Conservation (phyloP, 2,888 invertebrate genomes). For the Nemotelus pantherinus region DNA sequence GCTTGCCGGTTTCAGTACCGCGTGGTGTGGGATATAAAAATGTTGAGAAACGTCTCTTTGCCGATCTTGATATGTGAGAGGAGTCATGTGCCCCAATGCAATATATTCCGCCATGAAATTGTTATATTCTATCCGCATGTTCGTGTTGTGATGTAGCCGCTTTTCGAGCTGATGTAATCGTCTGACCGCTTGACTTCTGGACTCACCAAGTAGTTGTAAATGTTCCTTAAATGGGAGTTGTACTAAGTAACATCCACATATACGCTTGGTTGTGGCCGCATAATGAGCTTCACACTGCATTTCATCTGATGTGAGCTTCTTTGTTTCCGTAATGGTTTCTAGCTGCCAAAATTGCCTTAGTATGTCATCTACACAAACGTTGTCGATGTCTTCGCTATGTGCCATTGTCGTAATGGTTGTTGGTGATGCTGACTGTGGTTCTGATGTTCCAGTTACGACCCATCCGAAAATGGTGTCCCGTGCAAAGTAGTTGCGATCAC, state of each 20-base stretch:
- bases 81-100: neutral
- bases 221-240: slow-evolving; percentile 44
- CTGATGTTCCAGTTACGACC: too few relatives aligned
- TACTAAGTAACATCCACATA: slow-evolving; percentile 45
- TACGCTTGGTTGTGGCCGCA: neutral
- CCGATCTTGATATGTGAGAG: neutral
- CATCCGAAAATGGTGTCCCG: too few relatives aligned
- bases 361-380: too few relatives aligned
- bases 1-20: neutral
- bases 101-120: slow-evolving; percentile 46
- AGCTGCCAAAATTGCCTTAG: too few relatives aligned
- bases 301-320: too few relatives aligned
- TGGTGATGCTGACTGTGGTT: too few relatives aligned
- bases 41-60: slow-evolving; percentile 57
- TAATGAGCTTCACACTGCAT: neutral
- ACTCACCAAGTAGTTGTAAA: slow-evolving; percentile 36
- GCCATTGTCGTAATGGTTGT: too few relatives aligned
- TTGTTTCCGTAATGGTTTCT: too few relatives aligned
- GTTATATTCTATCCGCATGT: slow-evolving; percentile 21
- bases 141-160: slow-evolving; percentile 33
- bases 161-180: slow-evolving; percentile 43
- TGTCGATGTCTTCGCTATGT: too few relatives aligned
- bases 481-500: too few relatives aligned
- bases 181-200: slow-evolving; percentile 42
- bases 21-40: slow-evolving; percentile 41